Evolutionary conservation across 2,797 vertebrate species (phyloP).

Genomic region (Trachops cirrhosus): DNA sequence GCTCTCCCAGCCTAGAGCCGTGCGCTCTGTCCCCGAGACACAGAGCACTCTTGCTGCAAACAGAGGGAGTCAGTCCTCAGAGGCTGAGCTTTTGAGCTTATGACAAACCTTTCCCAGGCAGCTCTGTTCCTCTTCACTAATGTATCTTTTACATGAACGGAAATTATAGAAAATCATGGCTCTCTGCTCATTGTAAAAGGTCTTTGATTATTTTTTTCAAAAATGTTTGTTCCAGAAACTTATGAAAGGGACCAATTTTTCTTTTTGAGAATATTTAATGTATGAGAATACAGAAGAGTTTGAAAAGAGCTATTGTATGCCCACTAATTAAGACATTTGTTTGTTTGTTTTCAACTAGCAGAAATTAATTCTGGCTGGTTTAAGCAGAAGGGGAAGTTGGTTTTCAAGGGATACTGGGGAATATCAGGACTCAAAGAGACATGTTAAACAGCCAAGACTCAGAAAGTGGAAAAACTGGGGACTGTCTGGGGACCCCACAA

Average conservation of each 20-base stretch:
- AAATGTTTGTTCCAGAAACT: neutral
- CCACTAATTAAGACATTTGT: neutral
- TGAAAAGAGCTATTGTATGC: neutral
- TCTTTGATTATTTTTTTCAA: neutral
- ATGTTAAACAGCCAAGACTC: neutral
- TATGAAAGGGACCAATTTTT: neutral
- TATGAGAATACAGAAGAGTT: neutral
- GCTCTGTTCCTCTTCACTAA: neutral
- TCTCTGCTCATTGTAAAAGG: neutral
- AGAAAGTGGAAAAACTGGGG: neutral
- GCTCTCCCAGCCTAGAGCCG: accelerated
- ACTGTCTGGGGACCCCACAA: neutral
- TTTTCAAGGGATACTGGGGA: neutral
- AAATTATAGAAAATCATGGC: neutral
- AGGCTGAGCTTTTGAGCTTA: neutral
- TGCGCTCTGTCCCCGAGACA: neutral
- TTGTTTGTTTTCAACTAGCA: constrained; percentile 15
- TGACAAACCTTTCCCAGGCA: neutral
- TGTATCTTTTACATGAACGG: neutral
- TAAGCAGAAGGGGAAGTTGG: neutral
- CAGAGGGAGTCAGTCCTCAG: neutral
- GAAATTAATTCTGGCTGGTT: constrained; percentile 4
- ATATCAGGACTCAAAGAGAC: neutral
- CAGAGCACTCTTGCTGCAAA: neutral
- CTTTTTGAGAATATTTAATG: neutral